phyloP scores from a whole-genome alignment of 2,888 invertebrate genomes.

The Cartodere bifasciata region DNA sequence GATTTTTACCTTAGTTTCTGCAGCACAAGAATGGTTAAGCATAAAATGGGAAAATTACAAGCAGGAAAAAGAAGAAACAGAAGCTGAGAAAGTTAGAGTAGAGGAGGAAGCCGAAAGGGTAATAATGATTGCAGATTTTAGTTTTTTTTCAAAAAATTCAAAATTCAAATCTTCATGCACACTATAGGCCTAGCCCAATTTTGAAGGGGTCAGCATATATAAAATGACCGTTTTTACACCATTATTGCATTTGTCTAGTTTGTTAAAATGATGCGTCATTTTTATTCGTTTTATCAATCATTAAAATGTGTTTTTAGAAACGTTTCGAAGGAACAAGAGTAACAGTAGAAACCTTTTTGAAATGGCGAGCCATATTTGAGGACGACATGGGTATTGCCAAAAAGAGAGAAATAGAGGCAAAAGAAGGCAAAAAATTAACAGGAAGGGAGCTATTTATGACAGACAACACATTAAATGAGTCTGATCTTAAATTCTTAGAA shows the following conservation, averaged over 20 bases:
- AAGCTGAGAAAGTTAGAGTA: conserved; percentile 52
- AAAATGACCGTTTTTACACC: too few species aligned
- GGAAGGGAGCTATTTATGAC: conserved; percentile 88
- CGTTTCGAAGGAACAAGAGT: conserved; percentile 92
- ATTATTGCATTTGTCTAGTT: too few species aligned
- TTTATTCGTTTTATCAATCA: too few species aligned
- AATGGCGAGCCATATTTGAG: conserved; percentile 91
- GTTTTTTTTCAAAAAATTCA: too few species aligned
- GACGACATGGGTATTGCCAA: conserved; percentile 69
- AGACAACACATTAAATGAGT: conserved; percentile 87
- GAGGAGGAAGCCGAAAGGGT: conserved; percentile 84
- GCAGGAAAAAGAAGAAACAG: conserved; percentile 55
- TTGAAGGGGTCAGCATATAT: too few species aligned
- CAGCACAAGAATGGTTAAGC: conserved; percentile 87
- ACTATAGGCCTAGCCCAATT: too few species aligned
- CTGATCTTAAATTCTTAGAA: conserved; percentile 90
- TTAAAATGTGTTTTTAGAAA: conserved; percentile 66
- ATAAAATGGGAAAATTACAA: conserved; percentile 70
- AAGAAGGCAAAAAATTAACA: conserved; percentile 71
- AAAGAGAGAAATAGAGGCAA: conserved; percentile 55
- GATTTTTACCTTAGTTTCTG: conserved; percentile 90
- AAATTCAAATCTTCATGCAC: too few species aligned
- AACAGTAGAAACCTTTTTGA: conserved; percentile 87
- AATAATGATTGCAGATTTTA: too few species aligned
- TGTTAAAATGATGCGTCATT: too few species aligned